Evolutionary conservation across 2,113 vertebrate species (phyloP), one percentile per base, ranked within the genome.

Genomic region (Dendrocopos noguchii): DNA sequence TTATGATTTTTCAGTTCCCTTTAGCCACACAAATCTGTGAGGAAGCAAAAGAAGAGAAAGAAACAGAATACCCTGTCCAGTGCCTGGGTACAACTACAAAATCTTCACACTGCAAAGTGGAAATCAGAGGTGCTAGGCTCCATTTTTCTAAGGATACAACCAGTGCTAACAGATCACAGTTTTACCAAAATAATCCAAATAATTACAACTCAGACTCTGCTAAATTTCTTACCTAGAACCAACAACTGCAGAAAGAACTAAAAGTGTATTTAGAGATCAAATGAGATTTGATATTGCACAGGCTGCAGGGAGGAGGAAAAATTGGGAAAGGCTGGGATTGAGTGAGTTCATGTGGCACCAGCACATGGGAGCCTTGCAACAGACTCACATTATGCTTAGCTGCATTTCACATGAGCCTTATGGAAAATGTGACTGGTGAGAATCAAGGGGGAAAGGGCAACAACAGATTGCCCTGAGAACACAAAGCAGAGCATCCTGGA

Each of bases 1-100:
- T 87, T 73, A 65, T 39, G 13, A 91, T 85, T 90, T 95, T 84
- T 92, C 70, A 34, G 33, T 90, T 92, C 65, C 71, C 57, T 80
- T 86, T 42, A 87, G 59, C 42, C 50, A 91, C 42, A 64, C 14
- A 52, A 15, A 71, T 16, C n/a, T 78, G 39, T 27, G 44, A 73
- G 74, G 80, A 90, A 96, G 36, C 36, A 79, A 84, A 84, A 87
- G 72, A 82, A 61, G 29, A 87, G 71, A 84, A 71, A 67, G 67
- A 84, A 91, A 92, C 28, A 67, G 50, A 87, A 73, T 53, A 22
- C 34, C 44, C 47, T 92, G 14, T 63, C 34, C 85, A 84, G 68
- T 4, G 57, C 42, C 42, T 44, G 42, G 42, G 34, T 55, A 73
- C 24, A 88, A 50, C 39, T 83, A 36, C 83, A 88, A 79, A 91